These are phyloP conservation scores for Candoia aspera DNA, from an alignment of 2,113 vertebrate species.

Conservation along the genomic window DNA sequence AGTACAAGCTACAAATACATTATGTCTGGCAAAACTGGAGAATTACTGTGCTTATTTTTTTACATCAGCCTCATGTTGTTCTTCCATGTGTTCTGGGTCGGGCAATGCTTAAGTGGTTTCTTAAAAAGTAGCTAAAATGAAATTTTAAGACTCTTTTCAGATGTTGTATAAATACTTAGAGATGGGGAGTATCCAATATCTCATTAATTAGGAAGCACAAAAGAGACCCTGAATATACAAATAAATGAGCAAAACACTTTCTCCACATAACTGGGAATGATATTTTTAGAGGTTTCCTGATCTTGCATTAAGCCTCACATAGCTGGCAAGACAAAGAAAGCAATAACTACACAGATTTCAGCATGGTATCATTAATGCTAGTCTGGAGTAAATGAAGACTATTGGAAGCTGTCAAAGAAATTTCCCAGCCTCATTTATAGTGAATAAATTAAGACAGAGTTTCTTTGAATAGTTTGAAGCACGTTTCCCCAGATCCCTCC, in stretches of 20 bases:
- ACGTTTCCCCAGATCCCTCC: background rate
- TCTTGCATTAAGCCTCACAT: background rate
- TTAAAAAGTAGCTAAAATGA: background rate
- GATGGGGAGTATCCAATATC: background rate
- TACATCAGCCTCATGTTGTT: background rate
- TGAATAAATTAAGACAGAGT: background rate
- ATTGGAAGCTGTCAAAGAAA: background rate
- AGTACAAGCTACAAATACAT: background rate
- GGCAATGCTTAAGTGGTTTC: background rate
- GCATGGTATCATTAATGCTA: background rate
- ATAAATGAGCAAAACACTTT: background rate
- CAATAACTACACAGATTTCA: background rate
- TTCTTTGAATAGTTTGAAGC: background rate
- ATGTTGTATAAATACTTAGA: background rate
- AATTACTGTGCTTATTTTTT: background rate
- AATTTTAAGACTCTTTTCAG: background rate
- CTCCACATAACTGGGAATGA: background rate
- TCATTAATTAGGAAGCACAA: background rate
- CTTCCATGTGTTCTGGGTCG: background rate
- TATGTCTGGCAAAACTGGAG: background rate
- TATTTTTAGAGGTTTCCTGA: background rate
- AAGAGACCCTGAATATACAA: background rate
- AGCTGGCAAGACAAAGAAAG: background rate
- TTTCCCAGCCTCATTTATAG: background rate
- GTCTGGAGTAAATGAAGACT: background rate